Conservation (phyloP, 2,797 vertebrate genomes). For the Tamandua tetradactyla region DNA sequence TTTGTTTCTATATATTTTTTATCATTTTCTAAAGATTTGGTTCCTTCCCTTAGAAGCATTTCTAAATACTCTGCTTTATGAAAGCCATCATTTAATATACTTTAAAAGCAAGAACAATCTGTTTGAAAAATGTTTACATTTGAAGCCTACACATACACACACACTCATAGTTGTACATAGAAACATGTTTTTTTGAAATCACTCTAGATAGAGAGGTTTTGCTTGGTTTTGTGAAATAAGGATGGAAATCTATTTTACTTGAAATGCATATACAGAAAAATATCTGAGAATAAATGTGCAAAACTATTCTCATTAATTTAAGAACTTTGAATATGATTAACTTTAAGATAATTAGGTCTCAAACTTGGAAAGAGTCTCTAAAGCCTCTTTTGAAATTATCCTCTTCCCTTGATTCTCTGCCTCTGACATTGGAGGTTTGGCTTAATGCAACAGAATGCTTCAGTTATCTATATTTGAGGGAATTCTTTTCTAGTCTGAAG, state of each 20-base stretch:
- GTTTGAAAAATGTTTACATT: conserved; percentile 43
- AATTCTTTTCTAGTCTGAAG: conserved; percentile 32
- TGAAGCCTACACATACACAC: neutral
- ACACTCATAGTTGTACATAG: neutral
- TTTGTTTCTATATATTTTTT: conserved; percentile 64
- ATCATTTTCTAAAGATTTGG: conserved; percentile 60
- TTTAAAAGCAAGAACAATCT: conserved; percentile 75
- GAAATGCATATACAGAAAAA: neutral
- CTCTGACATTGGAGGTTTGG: neutral
- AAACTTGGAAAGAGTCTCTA: neutral
- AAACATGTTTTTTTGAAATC: neutral
- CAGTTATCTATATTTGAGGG: neutral
- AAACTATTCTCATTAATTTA: neutral
- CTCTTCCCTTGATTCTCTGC: neutral
- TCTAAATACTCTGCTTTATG: conserved; percentile 65
- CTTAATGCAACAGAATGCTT: neutral
- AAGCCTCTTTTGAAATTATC: neutral
- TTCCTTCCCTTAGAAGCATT: conserved; percentile 65
- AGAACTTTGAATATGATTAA: neutral
- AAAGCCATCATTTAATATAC: conserved; percentile 69
- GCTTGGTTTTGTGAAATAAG: neutral
- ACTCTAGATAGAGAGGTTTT: rapidly evolving
- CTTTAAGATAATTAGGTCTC: neutral
- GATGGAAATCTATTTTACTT: conserved; percentile 21
- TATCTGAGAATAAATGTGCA: neutral